A percentile compares a stretch with the other conserved stretches of the same genome.
phyloP scores from a whole-genome alignment of 2,888 invertebrate species.

The Desoria tigrina region DNA sequence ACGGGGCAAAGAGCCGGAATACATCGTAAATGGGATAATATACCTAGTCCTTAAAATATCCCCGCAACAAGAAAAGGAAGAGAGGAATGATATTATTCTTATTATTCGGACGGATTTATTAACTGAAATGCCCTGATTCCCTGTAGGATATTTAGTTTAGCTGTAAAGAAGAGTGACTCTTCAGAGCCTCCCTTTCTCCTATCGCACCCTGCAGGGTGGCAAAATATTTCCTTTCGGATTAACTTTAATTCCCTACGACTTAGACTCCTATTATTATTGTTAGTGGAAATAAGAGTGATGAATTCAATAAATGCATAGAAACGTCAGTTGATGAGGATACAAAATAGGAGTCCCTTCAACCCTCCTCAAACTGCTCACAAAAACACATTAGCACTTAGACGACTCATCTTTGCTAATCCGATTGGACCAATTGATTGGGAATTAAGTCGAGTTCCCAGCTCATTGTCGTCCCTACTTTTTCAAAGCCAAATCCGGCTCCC shows the following conservation, averaged over 20 bases:
- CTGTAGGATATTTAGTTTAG: constrained; percentile 3
- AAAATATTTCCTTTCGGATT: constrained; percentile 53
- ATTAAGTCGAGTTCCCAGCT: constrained; percentile 30
- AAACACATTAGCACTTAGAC: constrained; percentile 30
- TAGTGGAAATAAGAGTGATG: constrained; percentile 18
- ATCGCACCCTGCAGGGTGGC: constrained; percentile 53
- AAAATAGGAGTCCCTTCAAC: neutral
- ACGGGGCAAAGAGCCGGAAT: too few relatives aligned
- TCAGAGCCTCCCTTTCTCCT: constrained; percentile 26
- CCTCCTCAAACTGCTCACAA: constrained; percentile 19
- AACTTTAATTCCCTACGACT: constrained; percentile 52
- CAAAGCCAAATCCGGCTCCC: too few relatives aligned
- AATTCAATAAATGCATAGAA: constrained; percentile 19
- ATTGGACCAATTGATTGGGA: constrained; percentile 48
- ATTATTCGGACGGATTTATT: neutral
- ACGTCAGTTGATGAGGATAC: constrained; percentile 6
- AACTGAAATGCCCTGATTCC: neutral
- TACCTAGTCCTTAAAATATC: too few relatives aligned
- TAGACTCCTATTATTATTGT: constrained; percentile 16
- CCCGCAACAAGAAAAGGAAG: too few relatives aligned
- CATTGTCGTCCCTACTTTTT: constrained; percentile 11
- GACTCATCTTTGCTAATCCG: constrained; percentile 39
- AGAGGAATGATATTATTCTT: neutral
- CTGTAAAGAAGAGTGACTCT: neutral
- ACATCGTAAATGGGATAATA: too few relatives aligned